These are phyloP conservation scores for Anoplopoma fimbria DNA, from an alignment of 2,113 vertebrate species.

Conservation along the genomic window DNA sequence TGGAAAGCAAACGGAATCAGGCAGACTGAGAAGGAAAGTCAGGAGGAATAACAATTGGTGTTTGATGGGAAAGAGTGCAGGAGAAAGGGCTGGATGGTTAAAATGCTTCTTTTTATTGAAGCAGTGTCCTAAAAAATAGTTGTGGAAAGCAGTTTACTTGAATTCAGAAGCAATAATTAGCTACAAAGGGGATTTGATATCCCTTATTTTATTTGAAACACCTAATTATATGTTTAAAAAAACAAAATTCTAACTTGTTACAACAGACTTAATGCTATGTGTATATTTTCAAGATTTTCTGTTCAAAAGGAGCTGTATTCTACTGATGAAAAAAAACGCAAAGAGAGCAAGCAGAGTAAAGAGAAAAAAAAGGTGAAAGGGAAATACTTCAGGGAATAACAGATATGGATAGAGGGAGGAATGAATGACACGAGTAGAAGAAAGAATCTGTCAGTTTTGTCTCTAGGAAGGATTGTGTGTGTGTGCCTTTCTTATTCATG, in stretches of 20 bases:
- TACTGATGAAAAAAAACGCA: too few relatives aligned
- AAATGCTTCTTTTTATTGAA: not conserved
- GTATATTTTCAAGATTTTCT: not conserved
- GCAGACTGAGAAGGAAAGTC: conserved; percentile 27
- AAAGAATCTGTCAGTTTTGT: conserved; percentile 32
- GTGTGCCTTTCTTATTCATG: not conserved
- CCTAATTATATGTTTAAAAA: not conserved
- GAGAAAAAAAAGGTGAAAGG: conserved; percentile 16
- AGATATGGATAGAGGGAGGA: conserved; percentile 14
- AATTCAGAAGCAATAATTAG: not conserved
- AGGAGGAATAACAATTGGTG: conserved; percentile 24
- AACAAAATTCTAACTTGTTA: not conserved
- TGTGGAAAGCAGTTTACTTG: not conserved
- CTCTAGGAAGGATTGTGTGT: conserved; percentile 10
- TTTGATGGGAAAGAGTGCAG: conserved; percentile 5
- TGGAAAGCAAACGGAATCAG: conserved; percentile 19
- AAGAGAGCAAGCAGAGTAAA: not conserved
- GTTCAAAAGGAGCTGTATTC: not conserved
- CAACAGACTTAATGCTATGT: not conserved
- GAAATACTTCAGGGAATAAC: conserved; percentile 27
- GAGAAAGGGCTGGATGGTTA: not conserved
- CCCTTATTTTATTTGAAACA: not conserved
- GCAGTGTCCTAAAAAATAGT: not conserved
- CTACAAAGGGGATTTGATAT: not conserved
- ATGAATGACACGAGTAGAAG: conserved; percentile 26